phyloP scores from a whole-genome alignment of 2,113 vertebrate species.

The Spea multiplicata region DNA sequence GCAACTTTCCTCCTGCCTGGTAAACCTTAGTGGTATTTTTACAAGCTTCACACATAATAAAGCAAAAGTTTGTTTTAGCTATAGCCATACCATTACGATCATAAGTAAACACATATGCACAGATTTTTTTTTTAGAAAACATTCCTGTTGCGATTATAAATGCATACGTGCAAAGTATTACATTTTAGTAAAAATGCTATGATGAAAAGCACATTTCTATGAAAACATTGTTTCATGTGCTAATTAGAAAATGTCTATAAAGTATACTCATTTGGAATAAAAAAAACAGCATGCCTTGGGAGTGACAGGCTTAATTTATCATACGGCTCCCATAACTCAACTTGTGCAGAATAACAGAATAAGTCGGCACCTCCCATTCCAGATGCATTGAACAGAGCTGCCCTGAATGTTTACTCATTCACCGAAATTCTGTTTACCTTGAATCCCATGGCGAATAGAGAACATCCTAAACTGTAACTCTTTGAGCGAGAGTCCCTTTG shows the following conservation, averaged over 20 bases:
- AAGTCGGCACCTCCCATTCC: conserved; percentile 40
- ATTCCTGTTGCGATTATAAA: conserved; percentile 38
- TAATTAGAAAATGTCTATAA: conserved; percentile 48
- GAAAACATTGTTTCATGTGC: conserved; percentile 48
- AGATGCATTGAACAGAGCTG: conserved; percentile 34
- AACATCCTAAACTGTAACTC: neutral
- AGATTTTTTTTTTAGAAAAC: conserved; percentile 17
- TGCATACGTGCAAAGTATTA: conserved; percentile 40
- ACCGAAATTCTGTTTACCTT: neutral
- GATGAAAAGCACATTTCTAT: conserved; percentile 48
- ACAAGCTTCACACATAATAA: conserved; percentile 7
- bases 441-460: neutral
- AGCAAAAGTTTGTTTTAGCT: conserved; percentile 41
- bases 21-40: conserved; percentile 34
- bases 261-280: conserved; percentile 45
- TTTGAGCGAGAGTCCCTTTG: neutral
- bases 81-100: conserved; percentile 28
- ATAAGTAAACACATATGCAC: conserved; percentile 44
- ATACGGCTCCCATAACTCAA: conserved; percentile 45
- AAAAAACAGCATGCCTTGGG: conserved; percentile 48
- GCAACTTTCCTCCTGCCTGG: neutral
- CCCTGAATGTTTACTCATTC: neutral
- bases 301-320: conserved; percentile 48
- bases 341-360: conserved; percentile 37
- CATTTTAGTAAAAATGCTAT: conserved; percentile 34